A percentile compares a stretch with the other conserved stretches of the same genome.
Evolutionary conservation across 2,113 vertebrate species (phyloP).

Genomic region (Willisornis vidua): DNA sequence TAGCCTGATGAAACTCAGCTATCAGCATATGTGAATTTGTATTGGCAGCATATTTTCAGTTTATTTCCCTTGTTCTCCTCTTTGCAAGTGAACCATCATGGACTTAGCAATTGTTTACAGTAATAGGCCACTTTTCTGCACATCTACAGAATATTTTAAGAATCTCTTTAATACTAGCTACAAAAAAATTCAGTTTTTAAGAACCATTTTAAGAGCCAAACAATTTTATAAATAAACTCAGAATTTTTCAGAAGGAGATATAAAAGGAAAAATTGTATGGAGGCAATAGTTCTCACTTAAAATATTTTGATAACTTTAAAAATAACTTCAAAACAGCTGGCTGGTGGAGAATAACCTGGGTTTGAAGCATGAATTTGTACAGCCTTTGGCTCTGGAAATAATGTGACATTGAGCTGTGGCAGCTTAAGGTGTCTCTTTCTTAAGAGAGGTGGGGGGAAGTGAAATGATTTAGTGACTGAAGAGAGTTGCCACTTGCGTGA

Average conservation of each 20-base stretch:
- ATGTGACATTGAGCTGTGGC: not conserved
- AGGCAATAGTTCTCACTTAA: not conserved
- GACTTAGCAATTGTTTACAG: not conserved
- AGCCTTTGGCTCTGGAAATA: not conserved
- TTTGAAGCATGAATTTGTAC: not conserved
- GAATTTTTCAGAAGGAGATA: not conserved
- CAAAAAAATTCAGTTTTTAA: not conserved
- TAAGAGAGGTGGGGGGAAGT: not conserved
- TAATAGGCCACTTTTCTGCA: not conserved
- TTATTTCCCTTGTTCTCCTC: not conserved
- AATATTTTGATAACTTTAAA: not conserved
- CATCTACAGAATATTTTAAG: not conserved
- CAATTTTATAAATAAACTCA: not conserved
- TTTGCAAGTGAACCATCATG: not conserved
- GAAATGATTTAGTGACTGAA: slow-evolving; percentile 63
- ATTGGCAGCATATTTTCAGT: not conserved
- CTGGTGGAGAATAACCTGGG: not conserved
- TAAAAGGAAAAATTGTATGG: not conserved
- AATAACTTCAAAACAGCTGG: not conserved
- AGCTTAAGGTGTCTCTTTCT: slow-evolving; percentile 40
- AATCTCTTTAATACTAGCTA: not conserved
- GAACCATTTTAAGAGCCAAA: not conserved
- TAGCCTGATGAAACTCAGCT: not conserved
- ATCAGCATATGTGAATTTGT: not conserved
- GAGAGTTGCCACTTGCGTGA: slow-evolving; percentile 74